Evolutionary conservation across 2,113 vertebrate species (phyloP), one percentile per base, ranked within the genome.

Genomic region (Tachysurus vachellii): DNA sequence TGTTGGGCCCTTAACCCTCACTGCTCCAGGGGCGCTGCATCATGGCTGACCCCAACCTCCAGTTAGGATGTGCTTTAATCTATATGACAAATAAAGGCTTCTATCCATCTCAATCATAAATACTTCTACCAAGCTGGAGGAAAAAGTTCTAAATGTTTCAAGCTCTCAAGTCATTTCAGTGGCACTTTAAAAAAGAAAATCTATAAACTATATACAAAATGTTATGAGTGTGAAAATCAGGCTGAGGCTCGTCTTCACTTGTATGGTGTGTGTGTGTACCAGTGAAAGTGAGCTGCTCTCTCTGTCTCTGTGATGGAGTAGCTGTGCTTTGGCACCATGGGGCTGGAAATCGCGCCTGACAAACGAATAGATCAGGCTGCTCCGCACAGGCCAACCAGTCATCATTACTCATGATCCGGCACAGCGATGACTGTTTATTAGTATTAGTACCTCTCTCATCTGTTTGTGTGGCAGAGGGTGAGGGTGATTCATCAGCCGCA

Each of bases 401-500:
- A 93, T 94, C 91, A 92, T 91, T 93, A 92, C 90, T 94, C 89
- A 26, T 83, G 88, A 88, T 8, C 77, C 89, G 44, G 61, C 90
- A 89, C 91, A 91, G 87, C 87, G 36, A 77, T 85, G 86, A 84
- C 88, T 86, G 88, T 85, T 87, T 91, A 91, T 91, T 91, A 89
- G 87, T 90, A 89, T 88, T 88, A 89, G 84, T 86, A 88, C 80
- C 80, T 88, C 88, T 91, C 88, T 89, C 89, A 87, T 89, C 73
- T 90, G 88, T 81, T 85, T 85, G 86, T 84, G 84, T 77, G 82
- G 80, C 62, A 42, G 85, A 86, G 83, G 85, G 89, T 75, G 89
- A 87, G 75, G 50, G 85, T 85, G 76, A 89, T 89, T 84, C 68
- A 89, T 89, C 86, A 87, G 76, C 68, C 80, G 17, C 82, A 80